Base-by-base conservation (phyloP, 2,797 vertebrate genomes). In the Bovichtus variegatus region DNA sequence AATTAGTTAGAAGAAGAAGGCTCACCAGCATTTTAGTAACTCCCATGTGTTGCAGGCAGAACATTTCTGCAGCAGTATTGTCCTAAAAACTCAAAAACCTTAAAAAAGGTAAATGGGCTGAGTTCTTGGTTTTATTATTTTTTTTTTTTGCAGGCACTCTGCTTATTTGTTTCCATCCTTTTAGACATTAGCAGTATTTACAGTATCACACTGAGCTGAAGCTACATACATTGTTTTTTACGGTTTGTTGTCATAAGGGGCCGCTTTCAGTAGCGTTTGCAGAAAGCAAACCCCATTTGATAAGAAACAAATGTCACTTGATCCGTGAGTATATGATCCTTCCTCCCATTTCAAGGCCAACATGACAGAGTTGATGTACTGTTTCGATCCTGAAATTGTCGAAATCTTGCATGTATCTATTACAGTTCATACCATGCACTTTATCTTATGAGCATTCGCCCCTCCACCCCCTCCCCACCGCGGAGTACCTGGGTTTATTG, bases 401-500 rank as follows among this genome's bases (percentile, higher is more conserved):
- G 50, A 79, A 86, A 75, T 44, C 38, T 7, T 63, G 57, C 19
- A n/a, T n/a, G 41, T 89, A 82, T 87, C 85, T 12, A 69, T 88
- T 85, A 76, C 80, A 44, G 19, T 78, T 64, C 66, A 77, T 62
- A 63, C 61, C 57, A 27, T 73, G 59, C 76, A 77, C 53, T 89
- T 78, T 43, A 74, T 81, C 65, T 87, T 27, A 70, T 34, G 9
- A 81, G 67, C 21, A 2, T 40, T 59, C 6, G 0, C 34, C 76
- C 23, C 21, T 38, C 64, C 57, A 2, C 25, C 40, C n/a, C 12
- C 61, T 41, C 46, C 41, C 34, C 40, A 8, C 21, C 23, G 11
- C 49, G 60, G 78, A 70, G 75, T 80, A 74, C 79, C 80, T 71
- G 38, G 53, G 46, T 80, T 74, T 78, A 80, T 90, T 90, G 91